A percentile compares a stretch with the other conserved stretches of the same genome.
Evolutionary conservation across 2,797 vertebrate species (phyloP).

Genomic region (Eremophila alpestris): DNA sequence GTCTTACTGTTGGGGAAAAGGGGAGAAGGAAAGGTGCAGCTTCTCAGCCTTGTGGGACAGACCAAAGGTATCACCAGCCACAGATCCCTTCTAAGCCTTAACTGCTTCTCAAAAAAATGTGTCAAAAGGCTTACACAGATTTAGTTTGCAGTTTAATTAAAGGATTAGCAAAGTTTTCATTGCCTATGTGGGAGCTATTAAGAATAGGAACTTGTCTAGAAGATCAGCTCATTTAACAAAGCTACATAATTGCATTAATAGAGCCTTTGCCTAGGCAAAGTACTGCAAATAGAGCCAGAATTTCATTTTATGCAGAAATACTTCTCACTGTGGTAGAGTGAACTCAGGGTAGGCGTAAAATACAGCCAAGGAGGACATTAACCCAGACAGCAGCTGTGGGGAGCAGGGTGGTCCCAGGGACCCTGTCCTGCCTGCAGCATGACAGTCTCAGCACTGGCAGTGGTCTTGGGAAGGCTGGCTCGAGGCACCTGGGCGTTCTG

Average conservation of each 20-base stretch:
- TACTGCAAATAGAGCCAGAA: background rate
- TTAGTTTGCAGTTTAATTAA: slow-evolving; percentile 15
- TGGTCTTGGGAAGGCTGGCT: background rate
- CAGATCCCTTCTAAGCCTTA: background rate
- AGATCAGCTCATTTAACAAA: background rate
- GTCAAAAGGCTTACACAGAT: background rate
- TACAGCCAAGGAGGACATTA: background rate
- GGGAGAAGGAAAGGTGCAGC: background rate
- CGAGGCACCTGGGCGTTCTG: too few species aligned
- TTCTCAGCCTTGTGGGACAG: background rate
- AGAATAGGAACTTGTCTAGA: background rate
- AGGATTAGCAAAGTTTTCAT: background rate
- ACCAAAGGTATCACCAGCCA: background rate
- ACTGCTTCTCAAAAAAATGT: background rate
- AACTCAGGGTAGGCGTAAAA: background rate
- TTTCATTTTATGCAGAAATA: background rate
- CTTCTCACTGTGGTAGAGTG: background rate
- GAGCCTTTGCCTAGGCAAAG: background rate
- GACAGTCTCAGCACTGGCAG: background rate
- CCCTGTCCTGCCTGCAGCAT: background rate
- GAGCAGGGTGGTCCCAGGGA: background rate
- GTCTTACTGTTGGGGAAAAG: background rate
- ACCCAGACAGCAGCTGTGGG: background rate
- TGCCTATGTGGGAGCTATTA: background rate
- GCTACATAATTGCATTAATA: background rate